A percentile compares a stretch with the other conserved stretches of the same genome.
Conservation (phyloP, 2,888 invertebrate species). For the Aporophyla nigra region DNA sequence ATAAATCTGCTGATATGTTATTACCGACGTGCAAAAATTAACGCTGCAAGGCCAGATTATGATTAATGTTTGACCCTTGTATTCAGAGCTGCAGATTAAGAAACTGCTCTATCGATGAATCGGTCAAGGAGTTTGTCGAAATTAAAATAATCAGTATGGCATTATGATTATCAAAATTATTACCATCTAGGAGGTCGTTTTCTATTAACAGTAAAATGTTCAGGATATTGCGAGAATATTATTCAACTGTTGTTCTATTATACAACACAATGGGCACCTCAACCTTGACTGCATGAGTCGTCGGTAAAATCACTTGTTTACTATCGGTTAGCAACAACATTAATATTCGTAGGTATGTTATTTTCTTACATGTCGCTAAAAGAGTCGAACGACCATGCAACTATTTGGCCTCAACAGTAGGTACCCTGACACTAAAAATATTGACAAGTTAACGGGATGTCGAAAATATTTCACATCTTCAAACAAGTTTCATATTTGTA, state of each 20-base stretch:
- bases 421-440: slow-evolving; percentile 67
- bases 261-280: slow-evolving; percentile 67
- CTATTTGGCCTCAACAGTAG: slow-evolving; percentile 55
- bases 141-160: slow-evolving; percentile 28
- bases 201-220: slow-evolving; percentile 25
- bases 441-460: slow-evolving; percentile 56
- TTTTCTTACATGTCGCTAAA: slow-evolving; percentile 56
- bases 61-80: slow-evolving; percentile 74
- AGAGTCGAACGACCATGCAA: slow-evolving; percentile 49
- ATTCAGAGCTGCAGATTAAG: slow-evolving; percentile 69
- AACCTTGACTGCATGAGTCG: slow-evolving; percentile 76
- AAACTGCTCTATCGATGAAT: slow-evolving; percentile 68
- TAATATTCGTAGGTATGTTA: slow-evolving; percentile 51
- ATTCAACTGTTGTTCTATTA: slow-evolving; percentile 61
- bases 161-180: slow-evolving; percentile 20
- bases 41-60: slow-evolving; percentile 72
- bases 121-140: slow-evolving; percentile 75
- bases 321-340: slow-evolving; percentile 68
- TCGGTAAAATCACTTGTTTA: slow-evolving; percentile 71
- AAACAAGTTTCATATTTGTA: slow-evolving; percentile 65
- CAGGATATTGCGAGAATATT: slow-evolving; percentile 44
- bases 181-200: slow-evolving; percentile 1
- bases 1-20: slow-evolving; percentile 40
- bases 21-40: slow-evolving; percentile 66
- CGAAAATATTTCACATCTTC: slow-evolving; percentile 66